These are phyloP conservation scores for Agriopis marginaria DNA, from an alignment of 2,888 invertebrate genomes.

Conservation along the genomic window DNA sequence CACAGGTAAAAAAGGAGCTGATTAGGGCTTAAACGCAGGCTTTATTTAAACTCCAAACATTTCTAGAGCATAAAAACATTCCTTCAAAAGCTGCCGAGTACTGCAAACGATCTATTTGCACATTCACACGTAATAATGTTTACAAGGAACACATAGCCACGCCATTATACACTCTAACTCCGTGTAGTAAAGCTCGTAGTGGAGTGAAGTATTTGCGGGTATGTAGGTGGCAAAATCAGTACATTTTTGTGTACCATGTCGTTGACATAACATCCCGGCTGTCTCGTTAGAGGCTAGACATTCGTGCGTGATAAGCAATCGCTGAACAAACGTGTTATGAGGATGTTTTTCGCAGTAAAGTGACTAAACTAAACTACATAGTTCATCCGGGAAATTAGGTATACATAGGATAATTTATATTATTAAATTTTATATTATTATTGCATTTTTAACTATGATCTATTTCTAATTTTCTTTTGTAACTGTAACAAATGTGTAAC, in stretches of 20 bases:
- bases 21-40: background rate
- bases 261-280: slow-evolving; percentile 13
- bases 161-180: slow-evolving; percentile 4
- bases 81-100: background rate
- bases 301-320: slow-evolving; percentile 14
- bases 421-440: no score
- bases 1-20: no score
- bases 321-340: slow-evolving; percentile 3
- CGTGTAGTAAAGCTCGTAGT: background rate
- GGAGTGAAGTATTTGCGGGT: background rate
- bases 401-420: no score
- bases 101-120: slow-evolving; percentile 18
- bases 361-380: background rate
- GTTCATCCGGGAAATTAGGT: no score
- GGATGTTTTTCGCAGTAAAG: background rate
- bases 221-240: slow-evolving; percentile 11
- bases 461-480: no score
- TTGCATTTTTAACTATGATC: no score
- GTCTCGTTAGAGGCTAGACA: slow-evolving; percentile 26
- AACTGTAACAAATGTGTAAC: no score
- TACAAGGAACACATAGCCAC: slow-evolving; percentile 10
- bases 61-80: background rate
- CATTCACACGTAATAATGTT: slow-evolving; percentile 27
- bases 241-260: slow-evolving; percentile 24
- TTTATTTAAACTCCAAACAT: background rate